These are phyloP conservation scores for Baronia brevicornis DNA, from an alignment of 2,888 invertebrate genomes.

Conservation along the genomic window DNA sequence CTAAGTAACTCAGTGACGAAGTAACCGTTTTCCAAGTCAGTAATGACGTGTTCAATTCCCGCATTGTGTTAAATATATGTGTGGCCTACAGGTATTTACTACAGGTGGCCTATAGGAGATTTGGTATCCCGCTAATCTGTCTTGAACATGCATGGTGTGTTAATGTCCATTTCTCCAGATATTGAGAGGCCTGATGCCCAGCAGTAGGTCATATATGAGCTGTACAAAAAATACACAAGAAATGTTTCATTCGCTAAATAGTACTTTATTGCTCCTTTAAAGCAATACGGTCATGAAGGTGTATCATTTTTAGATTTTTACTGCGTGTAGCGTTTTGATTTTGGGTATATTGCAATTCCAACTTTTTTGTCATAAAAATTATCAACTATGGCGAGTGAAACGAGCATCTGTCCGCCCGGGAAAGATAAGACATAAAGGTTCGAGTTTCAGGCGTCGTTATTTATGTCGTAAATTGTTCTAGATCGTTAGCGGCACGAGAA, in stretches of 20 bases:
- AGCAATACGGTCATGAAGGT: conserved; percentile 3
- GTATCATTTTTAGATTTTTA: conserved; percentile 8
- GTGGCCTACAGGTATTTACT: too few species aligned
- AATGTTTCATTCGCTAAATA: conserved; percentile 34
- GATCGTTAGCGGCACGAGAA: conserved; percentile 41
- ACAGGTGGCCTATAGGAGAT: too few species aligned
- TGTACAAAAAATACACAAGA: too few species aligned
- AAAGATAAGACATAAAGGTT: conserved; percentile 48
- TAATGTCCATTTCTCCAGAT: too few species aligned
- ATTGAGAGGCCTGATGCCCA: too few species aligned
- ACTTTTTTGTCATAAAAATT: conserved; percentile 22
- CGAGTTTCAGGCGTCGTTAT: conserved; percentile 43
- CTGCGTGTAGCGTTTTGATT: conserved; percentile 7
- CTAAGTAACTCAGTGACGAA: too few species aligned
- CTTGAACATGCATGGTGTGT: too few species aligned
- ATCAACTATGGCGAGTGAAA: conserved; percentile 24
- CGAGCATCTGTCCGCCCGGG: conserved; percentile 31
- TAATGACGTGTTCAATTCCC: too few species aligned
- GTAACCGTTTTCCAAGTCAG: too few species aligned
- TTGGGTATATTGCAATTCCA: conserved; percentile 9
- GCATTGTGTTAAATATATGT: too few species aligned
- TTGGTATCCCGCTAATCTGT: too few species aligned
- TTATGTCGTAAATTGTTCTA: conserved; percentile 45
- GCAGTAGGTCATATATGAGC: too few species aligned
- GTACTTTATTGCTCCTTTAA: conserved; percentile 15